These are phyloP conservation scores for Numenius arquata DNA, from an alignment of 2,113 vertebrate species.

Conservation along the genomic window DNA sequence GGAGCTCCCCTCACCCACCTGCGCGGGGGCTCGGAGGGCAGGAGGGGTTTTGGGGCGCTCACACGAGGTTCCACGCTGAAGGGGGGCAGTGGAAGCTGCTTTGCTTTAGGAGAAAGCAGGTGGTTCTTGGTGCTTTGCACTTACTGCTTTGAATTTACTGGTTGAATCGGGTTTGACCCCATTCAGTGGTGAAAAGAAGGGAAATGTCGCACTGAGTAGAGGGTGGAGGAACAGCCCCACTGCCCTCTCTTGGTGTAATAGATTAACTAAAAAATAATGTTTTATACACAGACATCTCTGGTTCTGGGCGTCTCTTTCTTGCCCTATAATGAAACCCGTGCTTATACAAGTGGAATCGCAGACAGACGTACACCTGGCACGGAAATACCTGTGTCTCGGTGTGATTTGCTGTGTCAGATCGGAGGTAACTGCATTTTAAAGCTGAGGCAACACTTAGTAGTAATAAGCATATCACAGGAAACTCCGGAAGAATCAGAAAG, in stretches of 20 bases:
- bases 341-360: neutral
- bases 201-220: neutral
- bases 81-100: neutral
- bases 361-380: neutral
- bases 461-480: neutral
- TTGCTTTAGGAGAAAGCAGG: neutral
- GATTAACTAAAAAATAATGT: neutral
- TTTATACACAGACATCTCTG: neutral
- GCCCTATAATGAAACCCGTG: neutral
- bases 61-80: neutral
- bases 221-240: neutral
- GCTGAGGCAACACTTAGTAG: neutral
- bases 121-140: neutral
- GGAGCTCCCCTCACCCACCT: neutral
- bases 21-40: neutral
- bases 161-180: neutral
- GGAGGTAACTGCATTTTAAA: neutral
- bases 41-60: neutral
- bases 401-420: neutral
- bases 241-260: neutral
- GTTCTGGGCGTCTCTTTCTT: neutral
- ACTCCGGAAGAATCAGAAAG: neutral
- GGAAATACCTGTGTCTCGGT: neutral
- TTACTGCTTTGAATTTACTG: neutral
- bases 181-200: neutral